These are phyloP conservation scores for Equus przewalskii DNA, from an alignment of 2,113 vertebrate species.

Conservation along the genomic window DNA sequence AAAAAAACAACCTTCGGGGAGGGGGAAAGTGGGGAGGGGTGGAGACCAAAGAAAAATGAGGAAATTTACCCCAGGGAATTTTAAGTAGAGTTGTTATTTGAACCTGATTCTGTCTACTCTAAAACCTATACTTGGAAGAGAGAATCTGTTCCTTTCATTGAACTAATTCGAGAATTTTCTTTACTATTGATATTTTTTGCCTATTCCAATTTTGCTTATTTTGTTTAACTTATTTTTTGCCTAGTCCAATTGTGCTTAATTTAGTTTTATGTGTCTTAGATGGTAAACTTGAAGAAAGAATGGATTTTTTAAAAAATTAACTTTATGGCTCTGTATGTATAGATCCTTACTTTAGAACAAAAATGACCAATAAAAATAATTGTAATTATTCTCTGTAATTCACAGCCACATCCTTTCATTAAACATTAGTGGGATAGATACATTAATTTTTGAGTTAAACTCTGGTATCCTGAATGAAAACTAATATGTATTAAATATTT, in stretches of 20 bases:
- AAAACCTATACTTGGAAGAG: not conserved
- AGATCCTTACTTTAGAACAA: not conserved
- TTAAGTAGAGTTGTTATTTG: not conserved
- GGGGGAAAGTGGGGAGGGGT: not conserved
- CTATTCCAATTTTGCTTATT: not conserved
- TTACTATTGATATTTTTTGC: not conserved
- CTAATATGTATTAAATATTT: not conserved
- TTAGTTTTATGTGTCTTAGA: not conserved
- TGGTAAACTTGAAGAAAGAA: not conserved
- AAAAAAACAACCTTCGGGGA: accelerated
- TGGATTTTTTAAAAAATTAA: not conserved
- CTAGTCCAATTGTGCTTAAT: not conserved
- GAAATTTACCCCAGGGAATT: not conserved
- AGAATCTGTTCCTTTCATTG: not conserved
- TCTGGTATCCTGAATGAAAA: not conserved
- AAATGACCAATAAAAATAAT: constrained; percentile 6
- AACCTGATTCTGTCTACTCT: not conserved
- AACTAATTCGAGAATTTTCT: not conserved
- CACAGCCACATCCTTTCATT: not conserved
- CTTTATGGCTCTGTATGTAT: not conserved
- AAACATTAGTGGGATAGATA: not conserved
- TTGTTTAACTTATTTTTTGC: not conserved
- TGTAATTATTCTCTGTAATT: constrained; percentile 1
- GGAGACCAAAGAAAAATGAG: not conserved
- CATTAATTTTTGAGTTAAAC: constrained; percentile 17